Evolutionary conservation across 2,113 vertebrate genomes (phyloP).

Genomic region (Mus musculus): DNA sequence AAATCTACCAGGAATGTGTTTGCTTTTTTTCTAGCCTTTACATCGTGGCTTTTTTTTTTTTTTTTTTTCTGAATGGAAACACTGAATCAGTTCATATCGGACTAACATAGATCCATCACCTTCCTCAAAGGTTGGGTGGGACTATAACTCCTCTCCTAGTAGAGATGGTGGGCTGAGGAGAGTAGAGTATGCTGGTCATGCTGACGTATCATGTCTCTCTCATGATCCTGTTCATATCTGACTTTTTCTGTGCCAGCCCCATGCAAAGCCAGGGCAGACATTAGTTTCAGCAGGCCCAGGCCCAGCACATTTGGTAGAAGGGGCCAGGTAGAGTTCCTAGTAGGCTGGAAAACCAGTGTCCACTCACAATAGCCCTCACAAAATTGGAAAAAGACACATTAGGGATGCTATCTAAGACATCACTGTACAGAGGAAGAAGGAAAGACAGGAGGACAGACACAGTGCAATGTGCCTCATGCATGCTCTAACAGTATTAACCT

Average conservation of each 20-base stretch:
- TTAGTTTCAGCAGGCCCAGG: not conserved
- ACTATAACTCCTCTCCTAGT: not conserved
- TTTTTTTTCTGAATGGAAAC: not conserved
- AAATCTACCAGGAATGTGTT: constrained; percentile 76
- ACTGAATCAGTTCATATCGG: constrained; percentile 58
- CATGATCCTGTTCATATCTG: not conserved
- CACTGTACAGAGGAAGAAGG: too few species aligned
- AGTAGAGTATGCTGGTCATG: not conserved
- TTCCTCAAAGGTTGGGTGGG: constrained; percentile 39
- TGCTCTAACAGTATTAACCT: not conserved
- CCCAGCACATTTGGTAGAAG: not conserved
- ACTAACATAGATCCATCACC: constrained; percentile 48
- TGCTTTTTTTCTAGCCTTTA: constrained; percentile 66
- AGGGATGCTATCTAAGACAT: not conserved
- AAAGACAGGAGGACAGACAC: too few species aligned
- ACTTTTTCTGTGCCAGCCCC: not conserved
- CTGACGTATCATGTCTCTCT: rapidly evolving
- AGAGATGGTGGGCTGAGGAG: not conserved
- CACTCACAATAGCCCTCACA: not conserved
- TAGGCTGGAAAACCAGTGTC: not conserved
- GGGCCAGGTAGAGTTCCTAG: not conserved
- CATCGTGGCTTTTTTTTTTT: constrained; percentile 29
- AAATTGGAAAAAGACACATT: not conserved
- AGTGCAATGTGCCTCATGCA: too few species aligned
- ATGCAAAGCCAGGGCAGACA: not conserved